A percentile compares a stretch with the other conserved stretches of the same genome.
phyloP scores from a whole-genome alignment of 2,797 vertebrate species.

The Paramormyrops hopkinsi region DNA sequence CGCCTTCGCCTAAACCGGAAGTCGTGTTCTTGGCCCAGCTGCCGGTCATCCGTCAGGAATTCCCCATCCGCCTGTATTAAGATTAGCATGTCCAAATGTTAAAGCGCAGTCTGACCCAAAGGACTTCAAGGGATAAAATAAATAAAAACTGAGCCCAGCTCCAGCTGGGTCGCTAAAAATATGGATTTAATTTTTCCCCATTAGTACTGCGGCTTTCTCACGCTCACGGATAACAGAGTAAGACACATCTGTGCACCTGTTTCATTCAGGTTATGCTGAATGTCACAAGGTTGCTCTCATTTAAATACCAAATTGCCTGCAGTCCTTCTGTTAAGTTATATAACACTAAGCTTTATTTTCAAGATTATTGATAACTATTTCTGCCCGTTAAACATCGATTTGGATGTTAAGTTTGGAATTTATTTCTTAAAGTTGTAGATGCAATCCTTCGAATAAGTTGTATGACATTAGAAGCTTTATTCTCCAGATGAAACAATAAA shows the following conservation, averaged over 20 bases:
- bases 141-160: background rate
- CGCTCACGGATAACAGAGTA: background rate
- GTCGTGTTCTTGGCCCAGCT: background rate
- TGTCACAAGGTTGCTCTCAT: background rate
- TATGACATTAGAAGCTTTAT: background rate
- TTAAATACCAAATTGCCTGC: background rate
- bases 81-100: slow-evolving; percentile 1
- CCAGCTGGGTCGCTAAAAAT: background rate
- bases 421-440: background rate
- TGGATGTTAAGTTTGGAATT: background rate
- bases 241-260: background rate
- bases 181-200: background rate
- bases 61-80: background rate
- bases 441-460: background rate
- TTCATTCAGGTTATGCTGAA: background rate
- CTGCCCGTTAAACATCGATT: background rate
- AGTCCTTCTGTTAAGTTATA: background rate
- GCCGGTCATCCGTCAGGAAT: background rate
- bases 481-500: background rate
- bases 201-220: background rate
- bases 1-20: background rate
- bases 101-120: background rate
- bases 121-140: background rate
- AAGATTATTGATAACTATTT: background rate
- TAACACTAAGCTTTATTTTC: background rate